phyloP scores from a whole-genome alignment of 2,797 vertebrate genomes.

The Sorex maritimensis region DNA sequence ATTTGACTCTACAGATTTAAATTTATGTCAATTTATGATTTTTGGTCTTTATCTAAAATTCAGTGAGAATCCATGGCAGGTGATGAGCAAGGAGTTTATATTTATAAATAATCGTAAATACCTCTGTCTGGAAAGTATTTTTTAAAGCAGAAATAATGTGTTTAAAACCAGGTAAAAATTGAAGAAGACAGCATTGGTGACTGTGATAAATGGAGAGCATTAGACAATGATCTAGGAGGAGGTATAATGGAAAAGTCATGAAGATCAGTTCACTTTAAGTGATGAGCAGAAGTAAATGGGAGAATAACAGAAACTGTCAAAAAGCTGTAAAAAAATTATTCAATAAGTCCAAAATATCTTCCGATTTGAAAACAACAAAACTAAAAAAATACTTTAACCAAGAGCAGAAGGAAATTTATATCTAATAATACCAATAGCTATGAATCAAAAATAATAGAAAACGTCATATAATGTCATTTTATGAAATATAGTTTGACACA shows the following conservation, averaged over 20 bases:
- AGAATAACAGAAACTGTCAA: not conserved
- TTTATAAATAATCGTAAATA: conserved; percentile 23
- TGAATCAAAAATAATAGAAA: not conserved
- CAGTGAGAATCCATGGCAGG: not conserved
- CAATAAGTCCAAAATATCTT: not conserved
- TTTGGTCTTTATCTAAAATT: not conserved
- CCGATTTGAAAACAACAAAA: conserved; percentile 41
- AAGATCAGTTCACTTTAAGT: not conserved
- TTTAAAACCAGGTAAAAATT: not conserved
- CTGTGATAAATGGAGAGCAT: too few species aligned
- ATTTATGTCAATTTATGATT: too few species aligned
- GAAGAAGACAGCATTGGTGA: too few species aligned
- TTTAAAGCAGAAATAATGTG: not conserved
- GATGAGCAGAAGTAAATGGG: conserved; percentile 1
- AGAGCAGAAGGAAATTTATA: not conserved
- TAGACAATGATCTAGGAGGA: not conserved
- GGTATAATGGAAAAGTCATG: not conserved
- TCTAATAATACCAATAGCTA: not conserved
- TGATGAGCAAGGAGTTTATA: not conserved
- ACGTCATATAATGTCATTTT: not conserved
- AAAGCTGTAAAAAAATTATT: not conserved
- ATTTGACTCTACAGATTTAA: too few species aligned
- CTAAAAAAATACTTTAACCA: not conserved
- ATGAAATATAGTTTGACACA: not conserved
- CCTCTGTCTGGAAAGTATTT: not conserved